Evolutionary conservation across 2,888 invertebrate genomes (phyloP), one percentile per base, ranked within the genome.

Genomic region (Autographa pulchrina): DNA sequence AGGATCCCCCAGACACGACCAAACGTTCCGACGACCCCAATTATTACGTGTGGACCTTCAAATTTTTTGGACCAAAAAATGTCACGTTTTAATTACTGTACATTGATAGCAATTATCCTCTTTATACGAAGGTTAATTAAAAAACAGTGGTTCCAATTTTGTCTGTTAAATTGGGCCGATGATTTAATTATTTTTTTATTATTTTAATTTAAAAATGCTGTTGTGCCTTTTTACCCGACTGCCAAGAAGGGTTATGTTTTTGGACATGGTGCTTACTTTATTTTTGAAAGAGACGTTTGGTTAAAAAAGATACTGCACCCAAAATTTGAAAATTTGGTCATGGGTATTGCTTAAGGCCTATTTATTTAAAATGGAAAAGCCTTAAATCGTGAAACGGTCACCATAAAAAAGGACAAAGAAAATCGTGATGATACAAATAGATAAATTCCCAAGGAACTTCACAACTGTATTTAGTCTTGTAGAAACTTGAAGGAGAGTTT

Each of bases 81-180:
- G 70, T 62, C 70, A 38, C 60, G 32, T 62, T 77, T 80, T 82
- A 80, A 83, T 82, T 72, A 82, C 69, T 68, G 56, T 67, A 60
- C 70, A 85, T 75, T 76, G 80, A 72, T 79, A 82, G 63, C 76
- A 79, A 79, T 82, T 71, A 76, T 59, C 62, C 56, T 70, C 64
- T 82, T 79, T 75, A 73, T 61, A 25, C 9, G 66, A 43, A 67
- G 69, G 76, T 71, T 71, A 66, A 82, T 84, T 75, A 82, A 75
- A 78, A 75, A 69, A 58, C 48, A 20, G 68, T 43, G 60, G 65
- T 61, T 43, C 25, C 38, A 18, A 20, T 52, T 67, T 38, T 61
- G 58, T 56, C 35, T 20, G 59, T 68, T 35, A 25, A 81, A 81
- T 72, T 77, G 64, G 67, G 7, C 32, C 8, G 59, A 9, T 59